phyloP scores from a whole-genome alignment of 2,888 invertebrate species.

The Theretra japonica region DNA sequence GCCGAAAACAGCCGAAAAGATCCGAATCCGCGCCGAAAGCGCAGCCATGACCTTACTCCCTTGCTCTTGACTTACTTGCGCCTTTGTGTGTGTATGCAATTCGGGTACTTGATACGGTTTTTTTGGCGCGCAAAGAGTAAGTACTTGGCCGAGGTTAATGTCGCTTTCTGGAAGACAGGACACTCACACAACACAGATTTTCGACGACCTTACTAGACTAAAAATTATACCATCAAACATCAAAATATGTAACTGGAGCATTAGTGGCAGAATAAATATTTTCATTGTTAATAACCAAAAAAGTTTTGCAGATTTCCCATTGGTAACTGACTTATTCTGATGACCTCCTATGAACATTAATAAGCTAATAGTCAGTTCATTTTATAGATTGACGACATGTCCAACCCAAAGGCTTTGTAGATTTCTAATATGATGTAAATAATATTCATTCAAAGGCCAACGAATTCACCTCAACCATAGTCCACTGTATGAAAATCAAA shows the following conservation, averaged over 20 bases:
- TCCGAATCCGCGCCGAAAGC: conserved; percentile 63
- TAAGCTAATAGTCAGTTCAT: too few relatives aligned
- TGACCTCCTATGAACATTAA: too few relatives aligned
- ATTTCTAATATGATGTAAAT: too few relatives aligned
- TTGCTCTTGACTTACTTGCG: conserved; percentile 65
- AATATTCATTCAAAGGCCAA: too few relatives aligned
- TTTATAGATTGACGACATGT: too few relatives aligned
- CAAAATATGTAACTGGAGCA: too few relatives aligned
- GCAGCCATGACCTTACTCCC: conserved; percentile 77
- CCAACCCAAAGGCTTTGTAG: too few relatives aligned
- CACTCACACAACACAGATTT: not conserved
- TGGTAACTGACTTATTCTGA: too few relatives aligned
- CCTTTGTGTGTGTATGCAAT: conserved; percentile 67
- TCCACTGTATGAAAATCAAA: not conserved
- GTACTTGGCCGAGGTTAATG: not conserved
- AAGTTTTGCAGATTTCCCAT: too few relatives aligned
- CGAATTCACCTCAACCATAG: not conserved
- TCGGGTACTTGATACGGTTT: conserved; percentile 69
- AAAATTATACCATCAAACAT: too few relatives aligned
- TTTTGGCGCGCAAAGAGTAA: conserved; percentile 58
- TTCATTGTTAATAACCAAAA: too few relatives aligned
- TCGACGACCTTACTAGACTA: not conserved
- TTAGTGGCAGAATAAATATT: too few relatives aligned
- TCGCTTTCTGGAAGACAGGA: not conserved
- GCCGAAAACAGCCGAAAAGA: conserved; percentile 67